Base-by-base conservation (phyloP, 2,888 invertebrate genomes). In the Vesta saturnalis region DNA sequence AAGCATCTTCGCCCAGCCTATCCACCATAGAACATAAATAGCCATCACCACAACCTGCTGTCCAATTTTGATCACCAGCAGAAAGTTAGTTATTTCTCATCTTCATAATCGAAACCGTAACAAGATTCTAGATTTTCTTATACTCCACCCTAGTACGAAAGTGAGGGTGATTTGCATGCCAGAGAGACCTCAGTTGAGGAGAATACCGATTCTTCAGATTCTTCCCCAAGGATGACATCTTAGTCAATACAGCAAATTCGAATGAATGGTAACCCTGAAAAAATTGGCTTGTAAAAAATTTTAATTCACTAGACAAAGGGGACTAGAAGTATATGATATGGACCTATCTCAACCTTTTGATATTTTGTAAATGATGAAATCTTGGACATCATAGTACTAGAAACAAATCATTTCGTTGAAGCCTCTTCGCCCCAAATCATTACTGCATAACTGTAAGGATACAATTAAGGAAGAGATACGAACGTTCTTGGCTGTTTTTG, bases 331-430 rank as follows among this genome's bases (percentile, higher is more conserved):
- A 46, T 15, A 46, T 15, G 8, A 46, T 46, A 46, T 46, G 14
- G 46, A 10, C 14, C 46, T 46, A 46, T 46, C 46, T 4, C 14
- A 5, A 15, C 46, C n/a, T 46, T 46, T 46, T 46, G 15, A 46
- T 46, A n/a, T 46, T 46, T 46, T 15, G 14, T 46, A 46, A 46
- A 5, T 46, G 46, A n/a, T n/a, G n/a, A n/a, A n/a, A n/a, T n/a
- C n/a, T n/a, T n/a, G n/a, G n/a, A 46, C 46, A 46, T 46, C 46
- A 46, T 46, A 46, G 46, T 46, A n/a, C 46, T 46, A n/a, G 14
- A 46, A 46, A 46, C 46, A 46, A 46, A 4, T 46, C 46, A 46
- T 46, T 46, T 5, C 46, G n/a, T 46, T n/a, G 6, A 46, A 46
- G 14, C 46, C 8, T 10, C 46, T 46, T 46, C 14, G 46, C 46